phyloP scores from a whole-genome alignment of 2,797 vertebrate genomes.

The Eidolon dupreanum region DNA sequence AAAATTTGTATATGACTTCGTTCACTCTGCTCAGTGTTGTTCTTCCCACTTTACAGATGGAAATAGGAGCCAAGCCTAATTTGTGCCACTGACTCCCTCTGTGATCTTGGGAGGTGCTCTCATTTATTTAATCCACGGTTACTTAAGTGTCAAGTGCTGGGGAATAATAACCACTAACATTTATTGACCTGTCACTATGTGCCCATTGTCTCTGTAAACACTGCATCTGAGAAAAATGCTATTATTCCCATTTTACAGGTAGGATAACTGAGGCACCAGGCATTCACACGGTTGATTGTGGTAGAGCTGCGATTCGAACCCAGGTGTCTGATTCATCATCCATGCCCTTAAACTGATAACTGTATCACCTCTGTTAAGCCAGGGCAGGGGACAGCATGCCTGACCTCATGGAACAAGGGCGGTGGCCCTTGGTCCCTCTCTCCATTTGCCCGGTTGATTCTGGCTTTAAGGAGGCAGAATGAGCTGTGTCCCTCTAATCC shows the following conservation, averaged over 20 bases:
- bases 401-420: neutral
- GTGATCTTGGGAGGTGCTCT: neutral
- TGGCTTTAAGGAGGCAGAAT: neutral
- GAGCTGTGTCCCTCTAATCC: neutral
- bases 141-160: neutral
- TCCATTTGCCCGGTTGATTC: neutral
- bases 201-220: neutral
- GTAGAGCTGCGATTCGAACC: neutral
- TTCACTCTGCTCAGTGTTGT: neutral
- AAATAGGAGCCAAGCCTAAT: neutral
- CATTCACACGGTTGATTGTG: neutral
- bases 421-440: neutral
- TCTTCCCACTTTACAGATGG: neutral
- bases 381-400: no score
- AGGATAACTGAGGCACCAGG: neutral
- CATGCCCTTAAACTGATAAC: neutral
- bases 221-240: neutral
- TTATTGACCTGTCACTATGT: rapidly evolving
- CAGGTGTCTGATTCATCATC: neutral
- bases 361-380: rapidly evolving
- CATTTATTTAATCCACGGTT: neutral
- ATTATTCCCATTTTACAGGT: neutral
- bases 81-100: neutral
- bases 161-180: no score
- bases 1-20: rapidly evolving